A percentile compares a stretch with the other conserved stretches of the same genome.
phyloP scores from a whole-genome alignment of 1,140 invertebrate species.

The Stratiolaelaps scimitus region DNA sequence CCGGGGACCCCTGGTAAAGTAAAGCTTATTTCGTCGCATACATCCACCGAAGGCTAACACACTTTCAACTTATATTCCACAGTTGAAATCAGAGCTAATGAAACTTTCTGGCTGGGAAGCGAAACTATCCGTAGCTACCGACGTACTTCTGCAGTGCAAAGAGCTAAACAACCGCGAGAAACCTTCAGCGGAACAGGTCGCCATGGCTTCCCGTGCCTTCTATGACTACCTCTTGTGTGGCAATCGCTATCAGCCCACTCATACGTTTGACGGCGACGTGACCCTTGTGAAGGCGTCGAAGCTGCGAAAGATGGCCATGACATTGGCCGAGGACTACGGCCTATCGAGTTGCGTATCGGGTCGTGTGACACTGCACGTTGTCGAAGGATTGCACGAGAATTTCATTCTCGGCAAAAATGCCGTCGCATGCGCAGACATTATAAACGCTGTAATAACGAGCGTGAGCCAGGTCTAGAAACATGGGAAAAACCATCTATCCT shows the following conservation, averaged over 20 bases:
- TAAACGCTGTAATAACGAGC: neutral
- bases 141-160: constrained; percentile 40
- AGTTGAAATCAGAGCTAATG: constrained; percentile 50
- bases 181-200: constrained; percentile 46
- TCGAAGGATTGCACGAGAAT: constrained; percentile 16
- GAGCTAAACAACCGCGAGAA: constrained; percentile 37
- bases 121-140: constrained; percentile 40
- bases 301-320: constrained; percentile 53
- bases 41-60: too few species aligned
- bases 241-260: constrained; percentile 55
- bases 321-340: constrained; percentile 62
- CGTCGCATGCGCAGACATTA: constrained; percentile 10
- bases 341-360: constrained; percentile 39
- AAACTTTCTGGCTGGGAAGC: constrained; percentile 40
- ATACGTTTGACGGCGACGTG: constrained; percentile 54
- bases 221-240: constrained; percentile 60
- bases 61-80: neutral
- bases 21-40: too few species aligned
- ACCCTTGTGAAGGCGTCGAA: constrained; percentile 60
- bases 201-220: constrained; percentile 56
- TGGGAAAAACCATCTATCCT: too few species aligned
- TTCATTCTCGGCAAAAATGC: constrained; percentile 22
- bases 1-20: too few species aligned
- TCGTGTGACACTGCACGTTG: neutral
- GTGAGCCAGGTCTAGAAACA: too few species aligned